Conservation (phyloP, 2,888 invertebrate genomes). For the Melieria crassipennis region DNA sequence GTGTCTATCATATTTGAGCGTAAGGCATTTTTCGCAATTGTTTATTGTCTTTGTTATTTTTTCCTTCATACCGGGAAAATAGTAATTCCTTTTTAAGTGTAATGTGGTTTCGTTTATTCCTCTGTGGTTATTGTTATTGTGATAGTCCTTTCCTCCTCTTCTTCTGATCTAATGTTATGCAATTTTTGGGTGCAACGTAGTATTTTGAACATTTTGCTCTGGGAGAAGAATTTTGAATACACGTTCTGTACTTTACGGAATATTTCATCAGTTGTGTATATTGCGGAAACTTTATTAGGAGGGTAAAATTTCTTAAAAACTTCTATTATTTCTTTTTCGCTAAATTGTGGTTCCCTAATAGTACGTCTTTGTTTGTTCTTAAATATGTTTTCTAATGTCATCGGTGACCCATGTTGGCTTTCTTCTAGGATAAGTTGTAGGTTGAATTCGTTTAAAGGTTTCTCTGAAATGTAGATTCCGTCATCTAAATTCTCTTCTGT, state of each 20-base stretch:
- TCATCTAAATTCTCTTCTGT: not conserved
- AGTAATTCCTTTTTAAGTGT: not conserved
- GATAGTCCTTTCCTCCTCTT: not conserved
- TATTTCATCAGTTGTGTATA: not conserved
- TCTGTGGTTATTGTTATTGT: constrained; percentile 3
- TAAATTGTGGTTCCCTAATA: not conserved
- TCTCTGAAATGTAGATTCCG: not conserved
- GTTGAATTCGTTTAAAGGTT: not conserved
- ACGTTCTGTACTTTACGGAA: not conserved
- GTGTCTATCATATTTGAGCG: not conserved
- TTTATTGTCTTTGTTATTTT: not conserved
- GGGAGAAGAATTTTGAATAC: no score
- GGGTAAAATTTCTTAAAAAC: not conserved
- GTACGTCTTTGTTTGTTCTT: not conserved
- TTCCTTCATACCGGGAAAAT: not conserved
- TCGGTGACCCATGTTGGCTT: no score
- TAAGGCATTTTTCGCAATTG: not conserved
- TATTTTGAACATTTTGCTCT: not conserved
- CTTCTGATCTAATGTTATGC: not conserved
- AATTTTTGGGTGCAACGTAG: not conserved
- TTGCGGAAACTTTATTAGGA: not conserved
- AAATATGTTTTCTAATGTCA: not conserved
- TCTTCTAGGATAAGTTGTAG: not conserved
- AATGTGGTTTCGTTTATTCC: not conserved
- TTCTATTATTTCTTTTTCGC: not conserved